Conservation (phyloP, 1,140 invertebrate genomes). For the Drosophila nigrodunni region DNA sequence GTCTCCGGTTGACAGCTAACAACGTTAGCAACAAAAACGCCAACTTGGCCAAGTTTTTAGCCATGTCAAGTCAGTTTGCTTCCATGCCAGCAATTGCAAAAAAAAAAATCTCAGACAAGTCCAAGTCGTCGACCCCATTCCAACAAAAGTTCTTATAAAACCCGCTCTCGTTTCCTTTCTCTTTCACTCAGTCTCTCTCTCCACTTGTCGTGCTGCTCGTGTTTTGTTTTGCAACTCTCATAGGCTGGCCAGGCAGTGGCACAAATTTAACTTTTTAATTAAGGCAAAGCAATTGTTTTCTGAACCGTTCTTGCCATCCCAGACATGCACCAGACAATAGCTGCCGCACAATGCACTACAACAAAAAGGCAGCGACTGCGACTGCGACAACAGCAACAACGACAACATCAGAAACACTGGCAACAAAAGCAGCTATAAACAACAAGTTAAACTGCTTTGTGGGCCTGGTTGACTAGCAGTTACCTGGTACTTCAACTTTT, state of each 20-base stretch:
- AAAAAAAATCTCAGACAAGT: slow-evolving; percentile 23
- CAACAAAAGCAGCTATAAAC: slow-evolving; percentile 18
- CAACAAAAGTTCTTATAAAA: no score
- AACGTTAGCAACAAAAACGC: slow-evolving; percentile 42
- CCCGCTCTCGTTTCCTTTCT: background rate
- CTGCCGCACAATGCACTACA: slow-evolving; percentile 38
- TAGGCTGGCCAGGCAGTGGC: slow-evolving; percentile 47
- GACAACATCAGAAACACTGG: slow-evolving; percentile 13
- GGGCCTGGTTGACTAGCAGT: no score
- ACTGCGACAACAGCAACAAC: slow-evolving; percentile 9
- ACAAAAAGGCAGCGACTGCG: slow-evolving; percentile 5
- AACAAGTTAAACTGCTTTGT: no score
- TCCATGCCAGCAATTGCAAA: slow-evolving; percentile 6
- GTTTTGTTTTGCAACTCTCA: slow-evolving; percentile 48
- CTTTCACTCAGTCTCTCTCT: background rate
- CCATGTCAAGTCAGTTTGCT: slow-evolving; percentile 3
- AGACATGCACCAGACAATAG: slow-evolving; percentile 50
- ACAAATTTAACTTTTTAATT: slow-evolving; percentile 78
- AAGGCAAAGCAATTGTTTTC: slow-evolving; percentile 70
- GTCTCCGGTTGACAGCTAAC: slow-evolving; percentile 39
- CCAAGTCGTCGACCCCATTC: slow-evolving; percentile 12
- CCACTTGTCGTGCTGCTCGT: background rate
- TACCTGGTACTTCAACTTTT: no score
- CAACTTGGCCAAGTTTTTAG: slow-evolving; percentile 18
- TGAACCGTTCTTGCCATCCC: slow-evolving; percentile 16